phyloP scores from a whole-genome alignment of 1,140 invertebrate genomes.

The Saccostrea echinata region DNA sequence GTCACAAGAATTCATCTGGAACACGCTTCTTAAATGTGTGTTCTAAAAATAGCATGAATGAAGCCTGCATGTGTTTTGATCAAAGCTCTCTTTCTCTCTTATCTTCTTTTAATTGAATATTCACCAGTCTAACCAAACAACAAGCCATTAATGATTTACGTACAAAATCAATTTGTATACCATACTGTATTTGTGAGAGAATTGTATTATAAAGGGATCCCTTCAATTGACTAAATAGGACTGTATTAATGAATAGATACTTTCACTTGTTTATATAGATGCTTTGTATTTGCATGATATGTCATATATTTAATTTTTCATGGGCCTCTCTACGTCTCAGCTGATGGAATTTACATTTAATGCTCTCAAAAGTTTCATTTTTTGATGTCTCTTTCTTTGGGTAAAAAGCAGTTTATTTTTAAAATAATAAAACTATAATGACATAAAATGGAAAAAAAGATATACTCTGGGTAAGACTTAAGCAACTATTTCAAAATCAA shows the following conservation, averaged over 20 bases:
- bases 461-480: too few species aligned
- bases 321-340: neutral
- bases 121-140: neutral
- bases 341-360: neutral
- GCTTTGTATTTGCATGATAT: conserved; percentile 29
- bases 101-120: neutral
- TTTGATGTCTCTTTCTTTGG: too few species aligned
- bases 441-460: too few species aligned
- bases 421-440: too few species aligned
- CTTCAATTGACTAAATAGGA: neutral
- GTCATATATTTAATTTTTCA: conserved; percentile 31
- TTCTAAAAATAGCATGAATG: neutral
- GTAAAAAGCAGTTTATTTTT: too few species aligned
- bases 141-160: neutral
- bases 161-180: neutral
- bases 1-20: neutral
- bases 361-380: neutral
- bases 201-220: neutral
- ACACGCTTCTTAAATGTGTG: neutral
- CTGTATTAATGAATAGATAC: neutral
- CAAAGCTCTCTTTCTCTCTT: neutral
- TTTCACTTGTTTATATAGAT: conserved; percentile 21
- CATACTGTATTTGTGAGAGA: neutral
- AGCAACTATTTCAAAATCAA: too few species aligned
- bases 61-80: conserved; percentile 21